Evolutionary conservation across 1,140 invertebrate species (phyloP).

Genomic region (Drosophila subobscura): DNA sequence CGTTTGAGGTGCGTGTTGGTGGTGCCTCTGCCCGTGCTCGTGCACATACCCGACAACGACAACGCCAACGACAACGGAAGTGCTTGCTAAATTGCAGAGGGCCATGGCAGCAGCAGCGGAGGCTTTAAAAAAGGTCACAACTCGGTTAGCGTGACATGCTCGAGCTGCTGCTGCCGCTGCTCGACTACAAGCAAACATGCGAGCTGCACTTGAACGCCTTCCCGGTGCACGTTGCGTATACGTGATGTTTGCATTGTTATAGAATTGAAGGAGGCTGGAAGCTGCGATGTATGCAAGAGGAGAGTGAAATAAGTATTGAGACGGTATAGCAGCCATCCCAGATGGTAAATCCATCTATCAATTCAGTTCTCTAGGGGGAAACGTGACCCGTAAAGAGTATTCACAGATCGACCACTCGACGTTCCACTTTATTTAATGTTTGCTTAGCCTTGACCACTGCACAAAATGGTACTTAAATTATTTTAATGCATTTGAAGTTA

Average conservation of each 20-base stretch:
- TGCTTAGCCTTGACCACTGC: slow-evolving; percentile 42
- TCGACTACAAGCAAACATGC: slow-evolving; percentile 12
- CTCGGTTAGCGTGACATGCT: slow-evolving; percentile 46
- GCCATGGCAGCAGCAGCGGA: slow-evolving; percentile 1
- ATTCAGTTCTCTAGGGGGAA: not conserved
- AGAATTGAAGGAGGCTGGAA: slow-evolving; percentile 5
- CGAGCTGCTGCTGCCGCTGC: slow-evolving; percentile 8
- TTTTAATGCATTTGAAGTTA: slow-evolving; percentile 62
- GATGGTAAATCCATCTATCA: slow-evolving; percentile 2
- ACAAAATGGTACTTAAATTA: slow-evolving; percentile 52
- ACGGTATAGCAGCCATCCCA: too few relatives aligned
- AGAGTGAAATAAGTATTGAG: too few relatives aligned
- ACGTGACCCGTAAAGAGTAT: not conserved
- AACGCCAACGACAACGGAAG: slow-evolving; percentile 32
- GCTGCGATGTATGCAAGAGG: not conserved
- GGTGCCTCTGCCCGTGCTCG: too few relatives aligned
- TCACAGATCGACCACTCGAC: slow-evolving; percentile 3
- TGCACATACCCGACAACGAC: not conserved
- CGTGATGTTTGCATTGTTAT: slow-evolving; percentile 46
- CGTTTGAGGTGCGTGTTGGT: slow-evolving; percentile 23
- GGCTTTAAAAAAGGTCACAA: slow-evolving; percentile 56
- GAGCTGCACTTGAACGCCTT: slow-evolving; percentile 44
- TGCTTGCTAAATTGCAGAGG: slow-evolving; percentile 50
- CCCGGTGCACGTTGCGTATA: slow-evolving; percentile 61
- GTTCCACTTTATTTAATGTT: slow-evolving; percentile 18